Base-by-base conservation (phyloP, 2,888 invertebrate species). In the Chaetoderma sp. region DNA sequence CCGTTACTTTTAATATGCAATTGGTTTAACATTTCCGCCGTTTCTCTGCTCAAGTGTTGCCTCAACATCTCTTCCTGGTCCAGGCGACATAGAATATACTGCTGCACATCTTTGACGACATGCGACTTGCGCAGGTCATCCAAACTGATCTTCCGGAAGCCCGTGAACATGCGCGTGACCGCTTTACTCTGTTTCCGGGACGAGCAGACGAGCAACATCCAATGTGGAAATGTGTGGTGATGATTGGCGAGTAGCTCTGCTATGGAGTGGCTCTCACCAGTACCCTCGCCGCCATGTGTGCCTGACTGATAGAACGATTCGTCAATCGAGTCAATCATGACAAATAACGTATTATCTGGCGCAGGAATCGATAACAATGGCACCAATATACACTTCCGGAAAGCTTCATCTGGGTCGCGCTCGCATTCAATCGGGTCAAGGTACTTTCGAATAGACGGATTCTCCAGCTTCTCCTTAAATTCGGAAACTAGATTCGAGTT, bases 1-100 rank as follows among this genome's bases (percentile, higher is more conserved):
- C 96, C 98, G 81, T 97, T 96, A 82, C 95, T 95, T 87, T 98
- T 98, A 77, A 98, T 97, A 81, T 97, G 93, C 44, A 98, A 88
- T 80, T 96, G 96, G 86, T 98, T 97, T 2, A 98, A 88, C 86
- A 96, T 95, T 73, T 97, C 96, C 0, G 97, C 97, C 0, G 96
- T 96, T 81, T 94, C 94, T 62, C 93, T 89, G 45, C 94, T 95
- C 68, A 97, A 92, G 80, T 96, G 95, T 68, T 94, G 94, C 39
- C 94, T 89, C 8, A 97, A 89, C 30, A 93, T 91, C 23, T 95
- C 94, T 81, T 97, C 96, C 10, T 93, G 92, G 83, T 97, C 96
- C 39, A 98, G 88, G 1, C 97, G 89, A 71, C 83, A 84, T 13
- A 97, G 90, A 65, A 98, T 97, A 82, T 97, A 98, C 79, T 96